phyloP scores from a whole-genome alignment of 2,113 vertebrate genomes.

The Junco hyemalis region DNA sequence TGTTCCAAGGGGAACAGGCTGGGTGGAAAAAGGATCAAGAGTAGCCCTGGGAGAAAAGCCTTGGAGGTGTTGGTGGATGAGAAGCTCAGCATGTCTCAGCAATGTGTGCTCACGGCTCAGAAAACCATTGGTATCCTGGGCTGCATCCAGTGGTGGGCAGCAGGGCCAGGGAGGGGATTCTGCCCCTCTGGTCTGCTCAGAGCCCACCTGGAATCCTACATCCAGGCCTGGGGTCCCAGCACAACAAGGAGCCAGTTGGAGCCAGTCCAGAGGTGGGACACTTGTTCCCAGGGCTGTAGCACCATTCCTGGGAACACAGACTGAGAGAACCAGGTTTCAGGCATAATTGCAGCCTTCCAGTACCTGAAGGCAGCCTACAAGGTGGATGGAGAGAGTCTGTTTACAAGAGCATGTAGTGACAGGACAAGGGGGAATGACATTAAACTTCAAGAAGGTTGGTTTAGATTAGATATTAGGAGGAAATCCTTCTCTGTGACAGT shows the following conservation, averaged over 20 bases:
- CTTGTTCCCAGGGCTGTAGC: background rate
- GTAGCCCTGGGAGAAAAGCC: background rate
- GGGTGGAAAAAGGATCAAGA: background rate
- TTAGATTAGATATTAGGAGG: background rate
- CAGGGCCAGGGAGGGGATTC: background rate
- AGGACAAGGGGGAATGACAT: background rate
- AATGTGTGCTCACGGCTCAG: fast-evolving
- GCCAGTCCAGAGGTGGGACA: background rate
- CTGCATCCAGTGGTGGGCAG: background rate
- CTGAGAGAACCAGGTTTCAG: background rate
- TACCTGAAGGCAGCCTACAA: background rate
- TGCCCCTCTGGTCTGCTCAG: background rate
- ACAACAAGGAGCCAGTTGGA: background rate
- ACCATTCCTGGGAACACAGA: background rate
- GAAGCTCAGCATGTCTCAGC: background rate
- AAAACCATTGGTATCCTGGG: fast-evolving
- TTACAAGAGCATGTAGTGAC: background rate
- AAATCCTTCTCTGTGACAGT: background rate
- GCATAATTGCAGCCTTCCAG: background rate
- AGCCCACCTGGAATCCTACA: background rate
- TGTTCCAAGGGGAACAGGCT: background rate
- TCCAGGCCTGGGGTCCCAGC: background rate
- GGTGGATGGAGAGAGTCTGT: background rate
- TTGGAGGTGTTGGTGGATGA: background rate
- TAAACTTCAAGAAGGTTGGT: background rate